These are phyloP conservation scores for Drosophila dives DNA, from an alignment of 2,888 invertebrate species.

Conservation along the genomic window DNA sequence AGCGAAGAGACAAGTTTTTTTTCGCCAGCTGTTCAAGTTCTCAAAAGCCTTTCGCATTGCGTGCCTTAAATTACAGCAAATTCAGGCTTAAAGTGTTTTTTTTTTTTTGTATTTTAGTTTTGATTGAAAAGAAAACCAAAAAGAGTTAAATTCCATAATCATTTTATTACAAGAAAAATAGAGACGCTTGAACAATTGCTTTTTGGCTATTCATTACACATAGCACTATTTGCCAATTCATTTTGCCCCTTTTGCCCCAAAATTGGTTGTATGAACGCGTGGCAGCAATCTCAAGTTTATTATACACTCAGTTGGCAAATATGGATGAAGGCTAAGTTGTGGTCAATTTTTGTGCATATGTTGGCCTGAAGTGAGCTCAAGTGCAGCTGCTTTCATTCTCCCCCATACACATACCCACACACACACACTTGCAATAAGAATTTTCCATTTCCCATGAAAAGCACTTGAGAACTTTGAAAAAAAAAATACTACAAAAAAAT, in stretches of 20 bases:
- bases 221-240: constrained; percentile 13
- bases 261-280: constrained; percentile 24
- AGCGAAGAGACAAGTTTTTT: constrained; percentile 74
- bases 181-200: constrained; percentile 29
- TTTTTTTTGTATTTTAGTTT: neutral
- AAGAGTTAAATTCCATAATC: constrained; percentile 12
- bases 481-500: constrained; percentile 3
- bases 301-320: constrained; percentile 14
- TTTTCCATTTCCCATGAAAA: constrained; percentile 66
- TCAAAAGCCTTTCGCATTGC: constrained; percentile 52
- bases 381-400: constrained; percentile 45
- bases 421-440: constrained; percentile 32
- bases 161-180: constrained; percentile 3
- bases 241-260: neutral
- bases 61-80: constrained; percentile 21
- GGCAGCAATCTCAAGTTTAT: constrained; percentile 25
- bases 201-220: constrained; percentile 4
- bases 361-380: constrained; percentile 67
- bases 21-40: constrained; percentile 71
- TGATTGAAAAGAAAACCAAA: neutral
- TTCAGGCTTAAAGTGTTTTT: constrained; percentile 20
- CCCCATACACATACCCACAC: constrained; percentile 33
- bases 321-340: constrained; percentile 30
- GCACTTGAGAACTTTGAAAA: constrained; percentile 49
- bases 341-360: constrained; percentile 75